A percentile compares a stretch with the other conserved stretches of the same genome.
These are phyloP conservation scores for Ptilodon capucinus DNA, from an alignment of 2,888 invertebrate species.

Conservation along the genomic window DNA sequence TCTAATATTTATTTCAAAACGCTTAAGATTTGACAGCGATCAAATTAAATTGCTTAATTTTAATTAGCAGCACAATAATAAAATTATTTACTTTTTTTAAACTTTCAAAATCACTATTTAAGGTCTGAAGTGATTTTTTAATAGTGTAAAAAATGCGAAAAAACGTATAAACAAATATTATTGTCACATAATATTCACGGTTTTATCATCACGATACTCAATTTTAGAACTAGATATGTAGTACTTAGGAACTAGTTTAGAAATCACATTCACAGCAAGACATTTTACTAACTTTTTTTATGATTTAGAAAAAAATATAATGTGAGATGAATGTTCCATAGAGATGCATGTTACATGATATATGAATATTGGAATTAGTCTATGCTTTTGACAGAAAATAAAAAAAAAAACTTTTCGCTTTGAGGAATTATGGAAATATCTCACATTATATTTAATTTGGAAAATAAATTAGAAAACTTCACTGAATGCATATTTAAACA, in stretches of 20 bases:
- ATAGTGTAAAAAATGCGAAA: neutral
- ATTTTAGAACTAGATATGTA: slow-evolving; percentile 32
- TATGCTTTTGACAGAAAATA: neutral
- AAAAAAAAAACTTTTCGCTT: neutral
- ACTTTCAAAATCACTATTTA: slow-evolving; percentile 21
- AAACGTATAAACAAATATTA: neutral
- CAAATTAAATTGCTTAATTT: slow-evolving; percentile 24
- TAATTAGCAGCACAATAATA: slow-evolving; percentile 17
- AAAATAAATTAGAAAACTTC: neutral
- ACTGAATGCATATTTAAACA: neutral
- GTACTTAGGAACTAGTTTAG: slow-evolving; percentile 30
- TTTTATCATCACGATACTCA: slow-evolving; percentile 16
- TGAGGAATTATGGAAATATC: neutral
- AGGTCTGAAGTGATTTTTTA: slow-evolving; percentile 26
- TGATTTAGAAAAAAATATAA: slow-evolving; percentile 6
- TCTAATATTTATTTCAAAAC: slow-evolving; percentile 1
- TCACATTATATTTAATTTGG: neutral
- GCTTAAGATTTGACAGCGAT: slow-evolving; percentile 10
- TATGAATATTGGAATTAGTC: no score
- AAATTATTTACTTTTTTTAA: slow-evolving; percentile 10
- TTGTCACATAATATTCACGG: slow-evolving; percentile 8
- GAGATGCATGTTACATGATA: no score
- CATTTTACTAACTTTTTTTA: slow-evolving; percentile 3
- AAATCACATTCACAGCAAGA: slow-evolving; percentile 10
- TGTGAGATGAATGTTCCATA: slow-evolving; percentile 17